Percentiles rank a stretch among this genome's conserved stretches.
phyloP scores from a whole-genome alignment of 1,140 invertebrate species.

The Drosophila bocki region DNA sequence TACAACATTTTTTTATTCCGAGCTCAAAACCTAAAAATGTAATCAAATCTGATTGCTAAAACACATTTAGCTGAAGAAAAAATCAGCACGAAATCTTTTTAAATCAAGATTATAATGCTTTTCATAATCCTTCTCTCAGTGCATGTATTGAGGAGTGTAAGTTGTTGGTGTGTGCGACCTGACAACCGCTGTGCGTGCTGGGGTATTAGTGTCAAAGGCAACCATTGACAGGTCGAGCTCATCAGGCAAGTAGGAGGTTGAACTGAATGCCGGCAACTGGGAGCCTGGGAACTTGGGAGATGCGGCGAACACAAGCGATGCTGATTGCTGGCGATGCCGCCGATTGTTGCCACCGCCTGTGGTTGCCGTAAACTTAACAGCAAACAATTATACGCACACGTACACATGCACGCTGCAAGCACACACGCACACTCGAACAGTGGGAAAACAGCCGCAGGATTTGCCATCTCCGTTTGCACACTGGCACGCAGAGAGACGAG shows the following conservation, averaged over 20 bases:
- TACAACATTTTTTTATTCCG: no score
- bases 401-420: slow-evolving; percentile 12
- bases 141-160: slow-evolving; percentile 11
- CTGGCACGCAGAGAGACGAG: neutral
- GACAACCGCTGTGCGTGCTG: slow-evolving; percentile 47
- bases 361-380: slow-evolving; percentile 81
- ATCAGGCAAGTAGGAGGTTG: slow-evolving; percentile 31
- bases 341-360: slow-evolving; percentile 74
- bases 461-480: slow-evolving; percentile 44
- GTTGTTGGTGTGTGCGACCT: slow-evolving; percentile 13
- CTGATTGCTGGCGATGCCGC: slow-evolving; percentile 34
- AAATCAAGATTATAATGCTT: neutral
- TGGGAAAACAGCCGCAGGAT: slow-evolving; percentile 65
- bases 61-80: neutral
- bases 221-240: slow-evolving; percentile 58
- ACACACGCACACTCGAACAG: slow-evolving; percentile 22
- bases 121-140: neutral
- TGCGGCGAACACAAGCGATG: slow-evolving; percentile 23
- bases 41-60: neutral
- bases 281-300: slow-evolving; percentile 10
- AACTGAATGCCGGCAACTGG: slow-evolving; percentile 5
- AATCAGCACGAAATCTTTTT: neutral
- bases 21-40: no score
- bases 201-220: slow-evolving; percentile 74
- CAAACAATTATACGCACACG: slow-evolving; percentile 72